A percentile compares a stretch with the other conserved stretches of the same genome.
Evolutionary conservation across 2,797 vertebrate species (phyloP).

Genomic region (Thunnus albacares): DNA sequence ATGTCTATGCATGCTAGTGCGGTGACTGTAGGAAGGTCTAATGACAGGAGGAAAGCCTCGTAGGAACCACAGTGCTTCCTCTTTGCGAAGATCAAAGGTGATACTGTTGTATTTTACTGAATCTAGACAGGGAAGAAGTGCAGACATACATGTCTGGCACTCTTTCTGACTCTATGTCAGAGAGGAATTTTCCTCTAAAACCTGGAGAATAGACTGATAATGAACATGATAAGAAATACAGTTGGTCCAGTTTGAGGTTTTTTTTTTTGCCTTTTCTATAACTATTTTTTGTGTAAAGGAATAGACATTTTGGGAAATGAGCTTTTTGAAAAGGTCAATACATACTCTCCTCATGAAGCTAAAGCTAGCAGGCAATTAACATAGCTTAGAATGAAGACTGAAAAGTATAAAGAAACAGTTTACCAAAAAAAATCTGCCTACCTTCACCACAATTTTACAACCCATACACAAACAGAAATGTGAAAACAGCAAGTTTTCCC

Average conservation of each 20-base stretch:
- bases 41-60: constrained; percentile 11
- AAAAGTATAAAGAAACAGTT: neutral
- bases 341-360: no score
- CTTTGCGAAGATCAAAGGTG: neutral
- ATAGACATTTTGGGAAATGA: neutral
- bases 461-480: neutral
- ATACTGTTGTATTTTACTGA: constrained; percentile 1
- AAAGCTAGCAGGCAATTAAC: neutral
- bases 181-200: neutral
- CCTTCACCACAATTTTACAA: neutral
- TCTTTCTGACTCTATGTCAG: neutral
- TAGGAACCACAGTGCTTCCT: neutral
- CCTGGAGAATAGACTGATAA: neutral
- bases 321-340: no score
- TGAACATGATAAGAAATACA: neutral
- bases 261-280: neutral
- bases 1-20: constrained; percentile 45
- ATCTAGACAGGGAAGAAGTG: constrained; percentile 3
- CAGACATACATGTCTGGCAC: no score
- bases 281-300: neutral
- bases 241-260: neutral
- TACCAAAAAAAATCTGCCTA: neutral
- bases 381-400: neutral
- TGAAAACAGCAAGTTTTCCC: neutral
- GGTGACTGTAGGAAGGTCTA: constrained; percentile 23